Base-by-base conservation (phyloP, 2,888 invertebrate species). In the Cetonia aurata region DNA sequence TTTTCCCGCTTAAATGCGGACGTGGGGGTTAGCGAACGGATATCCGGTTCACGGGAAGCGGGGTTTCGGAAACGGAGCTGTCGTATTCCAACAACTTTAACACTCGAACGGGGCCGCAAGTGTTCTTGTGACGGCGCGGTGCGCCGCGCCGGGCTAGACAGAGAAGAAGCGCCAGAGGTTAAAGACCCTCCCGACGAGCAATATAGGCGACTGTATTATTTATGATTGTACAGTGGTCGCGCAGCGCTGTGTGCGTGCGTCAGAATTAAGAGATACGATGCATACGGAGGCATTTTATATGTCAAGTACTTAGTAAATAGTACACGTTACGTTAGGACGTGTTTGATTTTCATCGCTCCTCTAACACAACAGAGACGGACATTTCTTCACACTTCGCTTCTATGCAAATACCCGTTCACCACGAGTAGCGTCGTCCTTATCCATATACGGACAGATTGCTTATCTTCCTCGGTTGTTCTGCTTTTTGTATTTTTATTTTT, bases 11-110 rank as follows among this genome's bases (percentile, higher is more conserved):
- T 41, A 52, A 67, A 67, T 42, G n/a, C 53, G 67, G 67, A 67
- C 41, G 69, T 42, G 46, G 69, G 59, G 50, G 25, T 60, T 59
- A 50, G 31, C 15, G 17, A 53, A 44, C 70, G 70, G 70, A 70
- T 65, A 70, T 70, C 70, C 70, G 65, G 53, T 70, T n/a, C 37
- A 44, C 44, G 15, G 69, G 65, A 70, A 70, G 55, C 70, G 69
- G 65, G 65, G 62, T 62, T 70, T 70, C 70, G 70, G 70, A 70
- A 70, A 65, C 48, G 46, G 13, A 65, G 41, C 19, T 37, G 50
- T 25, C 50, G 50, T 48, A 46, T 31, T 60, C 31, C 60, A 25
- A 31, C 60, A 46, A 31, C 6, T 60, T 60, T 15, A 60, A 48
- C 60, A 46, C 60, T 48, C n/a, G n/a, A 46, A 10, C 44, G 33